A percentile compares a stretch with the other conserved stretches of the same genome.
These are phyloP conservation scores for Drosophila mercatorum DNA, from an alignment of 2,888 invertebrate genomes.

Conservation along the genomic window DNA sequence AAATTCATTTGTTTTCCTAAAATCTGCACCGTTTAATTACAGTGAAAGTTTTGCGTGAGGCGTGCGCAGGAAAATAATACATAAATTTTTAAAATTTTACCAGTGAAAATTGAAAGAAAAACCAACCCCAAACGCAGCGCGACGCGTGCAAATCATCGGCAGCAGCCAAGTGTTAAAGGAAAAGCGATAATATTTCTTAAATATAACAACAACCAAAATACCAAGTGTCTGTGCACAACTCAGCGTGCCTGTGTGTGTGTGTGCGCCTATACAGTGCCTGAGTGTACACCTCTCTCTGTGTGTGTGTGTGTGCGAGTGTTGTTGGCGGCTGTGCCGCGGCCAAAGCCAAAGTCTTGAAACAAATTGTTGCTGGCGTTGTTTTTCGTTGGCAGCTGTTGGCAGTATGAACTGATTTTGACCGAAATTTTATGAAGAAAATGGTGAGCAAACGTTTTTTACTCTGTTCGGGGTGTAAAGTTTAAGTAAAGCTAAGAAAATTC, in stretches of 20 bases:
- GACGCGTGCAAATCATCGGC: conserved; percentile 56
- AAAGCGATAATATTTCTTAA: conserved; percentile 57
- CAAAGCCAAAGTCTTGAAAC: conserved; percentile 44
- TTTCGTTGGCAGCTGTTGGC: conserved; percentile 78
- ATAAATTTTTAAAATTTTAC: conserved; percentile 64
- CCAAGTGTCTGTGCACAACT: conserved; percentile 48
- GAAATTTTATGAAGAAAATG: conserved; percentile 73
- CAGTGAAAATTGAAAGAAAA: conserved; percentile 66
- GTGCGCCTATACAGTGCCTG: conserved; percentile 23
- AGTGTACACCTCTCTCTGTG: conserved; percentile 29
- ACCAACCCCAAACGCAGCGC: conserved; percentile 29
- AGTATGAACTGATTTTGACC: conserved; percentile 79
- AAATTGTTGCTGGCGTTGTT: conserved; percentile 63
- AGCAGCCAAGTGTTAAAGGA: conserved; percentile 55
- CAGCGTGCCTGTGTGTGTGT: conserved; percentile 48
- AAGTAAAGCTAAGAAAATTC: conserved; percentile 36
- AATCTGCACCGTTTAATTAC: conserved; percentile 42
- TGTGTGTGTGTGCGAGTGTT: conserved; percentile 51
- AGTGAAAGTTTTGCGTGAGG: conserved; percentile 64
- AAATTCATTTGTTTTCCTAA: conserved; percentile 29
- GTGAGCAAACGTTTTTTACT: conserved; percentile 59
- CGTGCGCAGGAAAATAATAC: conserved; percentile 7
- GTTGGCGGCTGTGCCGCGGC: conserved; percentile 64
- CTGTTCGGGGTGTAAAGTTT: conserved; percentile 34
- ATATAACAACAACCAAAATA: conserved; percentile 39